Evolutionary conservation across 2,888 invertebrate genomes (phyloP).

Genomic region (Drosophila siamana): DNA sequence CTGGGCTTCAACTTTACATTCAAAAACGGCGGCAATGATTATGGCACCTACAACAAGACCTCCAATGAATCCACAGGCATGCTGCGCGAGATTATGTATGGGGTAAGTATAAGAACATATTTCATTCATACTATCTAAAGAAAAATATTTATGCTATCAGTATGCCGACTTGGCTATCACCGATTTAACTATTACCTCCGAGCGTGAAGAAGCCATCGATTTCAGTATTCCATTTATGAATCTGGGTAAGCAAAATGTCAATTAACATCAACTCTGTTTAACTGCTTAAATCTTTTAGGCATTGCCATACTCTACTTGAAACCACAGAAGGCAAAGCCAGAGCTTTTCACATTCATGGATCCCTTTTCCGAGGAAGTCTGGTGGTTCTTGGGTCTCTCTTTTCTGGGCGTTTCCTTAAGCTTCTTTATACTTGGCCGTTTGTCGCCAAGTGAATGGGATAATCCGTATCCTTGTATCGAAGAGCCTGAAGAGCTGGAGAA

Average conservation of each 20-base stretch:
- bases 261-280: too few relatives aligned
- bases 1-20: slow-evolving; percentile 94
- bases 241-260: slow-evolving; percentile 86
- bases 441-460: slow-evolving; percentile 95
- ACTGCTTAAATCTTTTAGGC: slow-evolving; percentile 85
- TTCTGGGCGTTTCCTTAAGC: slow-evolving; percentile 91
- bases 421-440: slow-evolving; percentile 92
- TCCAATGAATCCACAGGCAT: slow-evolving; percentile 93
- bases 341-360: slow-evolving; percentile 95
- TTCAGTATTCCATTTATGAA: slow-evolving; percentile 99
- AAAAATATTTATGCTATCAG: slow-evolving; percentile 85
- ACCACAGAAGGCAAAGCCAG: slow-evolving; percentile 93
- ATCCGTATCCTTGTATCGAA: slow-evolving; percentile 93
- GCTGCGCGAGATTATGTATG: slow-evolving; percentile 92
- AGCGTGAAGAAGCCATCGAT: slow-evolving; percentile 94
- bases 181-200: slow-evolving; percentile 94
- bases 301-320: slow-evolving; percentile 96
- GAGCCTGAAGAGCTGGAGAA: slow-evolving; percentile 94
- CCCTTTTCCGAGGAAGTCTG: slow-evolving; percentile 95
- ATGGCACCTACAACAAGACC: slow-evolving; percentile 88
- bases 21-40: slow-evolving; percentile 90
- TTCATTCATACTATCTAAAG: not conserved
- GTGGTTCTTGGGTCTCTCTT: slow-evolving; percentile 91
- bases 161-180: slow-evolving; percentile 95
- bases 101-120: slow-evolving; percentile 63